Percentiles rank a stretch among this genome's conserved stretches.
These are phyloP conservation scores for Helleia helle DNA, from an alignment of 2,888 invertebrate species.

Conservation along the genomic window DNA sequence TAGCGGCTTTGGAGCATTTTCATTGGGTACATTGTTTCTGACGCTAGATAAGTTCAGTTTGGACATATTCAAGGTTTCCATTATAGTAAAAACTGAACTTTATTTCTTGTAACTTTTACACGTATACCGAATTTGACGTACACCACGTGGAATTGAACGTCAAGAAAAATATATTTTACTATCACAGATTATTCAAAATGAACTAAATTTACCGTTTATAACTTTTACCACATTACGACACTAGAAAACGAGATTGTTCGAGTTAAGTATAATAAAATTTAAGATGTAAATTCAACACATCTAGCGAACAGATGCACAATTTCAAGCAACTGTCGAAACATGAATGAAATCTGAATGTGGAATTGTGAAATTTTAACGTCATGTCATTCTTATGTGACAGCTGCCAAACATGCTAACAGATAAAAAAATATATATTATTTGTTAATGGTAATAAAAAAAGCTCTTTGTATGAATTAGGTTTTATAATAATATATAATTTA, in stretches of 20 bases:
- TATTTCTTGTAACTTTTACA: constrained; percentile 42
- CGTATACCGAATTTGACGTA: constrained; percentile 58
- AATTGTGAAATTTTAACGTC: too few relatives aligned
- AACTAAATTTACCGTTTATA: neutral
- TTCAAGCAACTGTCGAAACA: constrained; percentile 11
- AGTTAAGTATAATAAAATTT: constrained; percentile 16
- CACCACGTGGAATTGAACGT: constrained; percentile 69
- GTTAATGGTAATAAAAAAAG: too few relatives aligned
- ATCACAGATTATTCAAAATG: constrained; percentile 18
- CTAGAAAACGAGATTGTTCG: neutral
- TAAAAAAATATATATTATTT: too few relatives aligned
- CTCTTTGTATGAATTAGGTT: too few relatives aligned
- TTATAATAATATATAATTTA: too few relatives aligned
- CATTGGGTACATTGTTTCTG: constrained; percentile 37
- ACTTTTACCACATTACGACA: neutral
- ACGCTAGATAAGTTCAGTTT: constrained; percentile 57
- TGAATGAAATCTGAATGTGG: too few relatives aligned
- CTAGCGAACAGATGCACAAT: constrained; percentile 29
- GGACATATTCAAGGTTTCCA: constrained; percentile 64
- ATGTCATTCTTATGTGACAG: too few relatives aligned
- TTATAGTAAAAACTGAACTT: constrained; percentile 32
- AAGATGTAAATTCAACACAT: constrained; percentile 30
- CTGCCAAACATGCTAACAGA: too few relatives aligned
- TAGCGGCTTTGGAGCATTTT: constrained; percentile 37
- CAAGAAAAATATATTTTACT: constrained; percentile 29